phyloP scores from a whole-genome alignment of 2,797 vertebrate species.

The Heteromormyrus szaboi region DNA sequence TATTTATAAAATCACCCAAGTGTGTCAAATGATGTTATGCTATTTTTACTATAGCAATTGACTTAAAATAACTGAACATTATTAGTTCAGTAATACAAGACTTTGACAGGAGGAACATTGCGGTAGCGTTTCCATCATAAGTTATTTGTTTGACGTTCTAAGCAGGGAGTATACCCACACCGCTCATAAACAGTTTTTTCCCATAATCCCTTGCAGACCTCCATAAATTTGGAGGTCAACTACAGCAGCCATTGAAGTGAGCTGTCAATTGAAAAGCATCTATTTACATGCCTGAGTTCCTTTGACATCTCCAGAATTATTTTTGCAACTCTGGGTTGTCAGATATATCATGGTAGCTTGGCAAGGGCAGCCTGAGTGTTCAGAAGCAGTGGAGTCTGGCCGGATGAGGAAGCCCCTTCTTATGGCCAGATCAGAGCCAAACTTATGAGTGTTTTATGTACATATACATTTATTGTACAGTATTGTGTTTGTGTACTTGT shows the following conservation, averaged over 20 bases:
- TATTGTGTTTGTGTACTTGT: background rate
- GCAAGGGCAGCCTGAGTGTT: background rate
- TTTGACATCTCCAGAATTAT: slow-evolving; percentile 47
- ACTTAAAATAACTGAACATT: background rate
- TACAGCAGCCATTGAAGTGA: slow-evolving; percentile 55
- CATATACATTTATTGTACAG: background rate
- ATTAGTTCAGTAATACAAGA: background rate
- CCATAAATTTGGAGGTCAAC: slow-evolving; percentile 46
- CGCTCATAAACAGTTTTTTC: background rate
- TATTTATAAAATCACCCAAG: background rate
- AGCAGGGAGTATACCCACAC: slow-evolving; percentile 21
- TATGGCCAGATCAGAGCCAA: background rate
- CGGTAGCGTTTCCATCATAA: background rate
- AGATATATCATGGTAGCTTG: slow-evolving; percentile 21
- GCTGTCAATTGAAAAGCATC: slow-evolving; percentile 53
- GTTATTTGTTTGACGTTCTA: slow-evolving; percentile 21
- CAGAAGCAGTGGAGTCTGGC: slow-evolving; percentile 5
- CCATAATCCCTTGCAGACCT: slow-evolving; percentile 36
- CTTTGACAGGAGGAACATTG: background rate
- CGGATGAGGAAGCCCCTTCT: background rate
- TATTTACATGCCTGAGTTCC: slow-evolving; percentile 56
- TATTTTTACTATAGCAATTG: background rate
- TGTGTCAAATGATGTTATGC: background rate
- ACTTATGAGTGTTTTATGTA: background rate
- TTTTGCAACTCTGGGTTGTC: slow-evolving; percentile 37